phyloP scores from a whole-genome alignment of 2,888 invertebrate genomes.

The Drosophila nigricruria region DNA sequence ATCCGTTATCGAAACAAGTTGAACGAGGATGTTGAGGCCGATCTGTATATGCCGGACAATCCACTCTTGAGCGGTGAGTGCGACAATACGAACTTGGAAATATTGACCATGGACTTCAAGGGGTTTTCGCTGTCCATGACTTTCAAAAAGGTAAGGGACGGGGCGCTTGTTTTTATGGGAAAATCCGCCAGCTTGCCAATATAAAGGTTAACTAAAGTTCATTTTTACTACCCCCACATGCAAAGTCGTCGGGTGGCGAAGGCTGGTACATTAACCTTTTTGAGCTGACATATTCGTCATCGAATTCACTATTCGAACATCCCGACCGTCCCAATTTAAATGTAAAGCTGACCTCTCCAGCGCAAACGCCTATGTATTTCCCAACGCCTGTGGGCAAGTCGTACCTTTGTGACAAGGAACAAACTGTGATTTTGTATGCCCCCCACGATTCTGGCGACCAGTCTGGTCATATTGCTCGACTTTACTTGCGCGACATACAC shows the following conservation, averaged over 20 bases:
- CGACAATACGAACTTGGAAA: slow-evolving; percentile 90
- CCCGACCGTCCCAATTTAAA: slow-evolving; percentile 87
- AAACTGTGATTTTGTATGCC: slow-evolving; percentile 88
- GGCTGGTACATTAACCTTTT: slow-evolving; percentile 94
- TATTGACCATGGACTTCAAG: slow-evolving; percentile 90
- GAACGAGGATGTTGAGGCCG: slow-evolving; percentile 89
- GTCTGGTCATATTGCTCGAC: slow-evolving; percentile 87
- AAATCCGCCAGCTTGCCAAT: too few species aligned
- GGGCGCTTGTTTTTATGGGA: not conserved
- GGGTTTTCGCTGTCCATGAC: slow-evolving; percentile 91
- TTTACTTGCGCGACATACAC: slow-evolving; percentile 89
- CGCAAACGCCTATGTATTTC: slow-evolving; percentile 88
- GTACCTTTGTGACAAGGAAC: slow-evolving; percentile 91
- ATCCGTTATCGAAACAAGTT: slow-evolving; percentile 90
- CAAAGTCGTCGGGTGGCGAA: slow-evolving; percentile 92
- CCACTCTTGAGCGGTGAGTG: slow-evolving; percentile 91
- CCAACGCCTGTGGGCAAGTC: slow-evolving; percentile 95
- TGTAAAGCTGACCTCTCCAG: slow-evolving; percentile 87
- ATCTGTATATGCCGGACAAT: slow-evolving; percentile 91
- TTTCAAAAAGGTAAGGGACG: slow-evolving; percentile 90
- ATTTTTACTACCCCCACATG: slow-evolving; percentile 77
- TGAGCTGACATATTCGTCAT: slow-evolving; percentile 90
- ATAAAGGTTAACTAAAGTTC: slow-evolving; percentile 20
- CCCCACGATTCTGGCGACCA: slow-evolving; percentile 86
- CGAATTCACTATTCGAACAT: slow-evolving; percentile 87